A percentile compares a stretch with the other conserved stretches of the same genome.
Conservation (phyloP, 2,797 vertebrate species). For the Paedocypris micromegethes region DNA sequence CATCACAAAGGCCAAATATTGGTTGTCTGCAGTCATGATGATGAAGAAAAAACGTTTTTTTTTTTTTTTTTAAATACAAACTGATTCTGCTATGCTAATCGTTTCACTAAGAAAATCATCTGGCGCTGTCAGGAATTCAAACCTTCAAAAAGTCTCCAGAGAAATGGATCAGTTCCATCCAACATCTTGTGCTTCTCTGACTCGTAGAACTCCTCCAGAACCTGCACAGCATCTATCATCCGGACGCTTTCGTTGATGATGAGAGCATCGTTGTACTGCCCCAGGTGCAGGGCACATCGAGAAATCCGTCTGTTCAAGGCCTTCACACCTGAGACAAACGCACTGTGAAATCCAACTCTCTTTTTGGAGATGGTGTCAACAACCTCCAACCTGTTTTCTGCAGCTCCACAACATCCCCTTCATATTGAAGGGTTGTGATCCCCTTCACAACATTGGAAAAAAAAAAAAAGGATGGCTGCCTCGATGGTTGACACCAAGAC, state of each 20-base stretch:
- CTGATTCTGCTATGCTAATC: too few relatives aligned
- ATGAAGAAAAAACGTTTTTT: too few relatives aligned
- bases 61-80: too few relatives aligned
- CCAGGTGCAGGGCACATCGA: conserved; percentile 78
- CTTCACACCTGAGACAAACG: conserved; percentile 60
- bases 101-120: background rate
- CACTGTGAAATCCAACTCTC: background rate
- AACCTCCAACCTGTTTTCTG: conserved; percentile 66
- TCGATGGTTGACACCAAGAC: too few relatives aligned
- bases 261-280: conserved; percentile 85
- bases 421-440: conserved; percentile 49
- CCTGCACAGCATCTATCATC: conserved; percentile 74
- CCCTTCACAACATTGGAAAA: too few relatives aligned
- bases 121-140: conserved; percentile 30
- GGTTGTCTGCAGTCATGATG: too few relatives aligned
- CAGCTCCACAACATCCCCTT: conserved; percentile 77
- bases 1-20: too few relatives aligned
- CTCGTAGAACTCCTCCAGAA: conserved; percentile 72
- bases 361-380: background rate
- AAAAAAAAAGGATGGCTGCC: too few relatives aligned
- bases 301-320: conserved; percentile 55
- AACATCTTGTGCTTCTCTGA: conserved; percentile 34
- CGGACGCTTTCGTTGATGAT: conserved; percentile 81
- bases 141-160: conserved; percentile 74
- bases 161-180: conserved; percentile 67